Evolutionary conservation across 2,888 invertebrate genomes (phyloP), one percentile per base, ranked within the genome.

Genomic region (Pristionchus arcanus): DNA sequence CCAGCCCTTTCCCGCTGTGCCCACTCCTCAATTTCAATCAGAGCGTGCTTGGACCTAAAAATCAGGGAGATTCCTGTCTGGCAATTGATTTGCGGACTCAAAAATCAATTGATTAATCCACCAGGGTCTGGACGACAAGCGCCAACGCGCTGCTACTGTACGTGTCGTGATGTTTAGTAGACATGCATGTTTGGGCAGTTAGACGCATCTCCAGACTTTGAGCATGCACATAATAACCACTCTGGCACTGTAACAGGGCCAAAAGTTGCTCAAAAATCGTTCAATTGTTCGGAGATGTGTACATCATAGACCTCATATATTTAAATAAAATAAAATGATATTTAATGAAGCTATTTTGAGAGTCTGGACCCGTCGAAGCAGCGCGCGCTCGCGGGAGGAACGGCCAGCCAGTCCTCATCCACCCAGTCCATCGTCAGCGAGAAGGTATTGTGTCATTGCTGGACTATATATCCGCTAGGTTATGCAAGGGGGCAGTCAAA

Each of bases 351-450:
- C 28, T 49, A 28, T n/a, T 49, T 42, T 0, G 21, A 97, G 89
- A 97, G 97, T 0, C 96, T 99, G 87, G 99, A 99, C 95, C 96
- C 97, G 1, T 97, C 96, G 87, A 97, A 97, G 95, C 97, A 97
- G 95, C 96, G 97, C 92, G 96, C 97, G 90, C 95, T 97, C 59
- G 97, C 97, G 93, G 97, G 97, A 94, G 97, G 97, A 94, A 95
- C 96, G 94, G 94, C 96, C 81, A 96, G 96, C 91, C 96, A 95
- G 90, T 95, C 96, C 13, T 96, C 96, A 9, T 94, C 94, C 49
- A 90, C 92, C 34, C 92, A 91, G 31, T 92, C 92, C 21, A 92
- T 92, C 55, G 91, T 90, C 59, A 90, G 90, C 87, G 91, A 92
- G 83, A 88, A 88, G 81, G 81, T 81, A 28, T 15, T 49, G 11